Evolutionary conservation across 2,888 invertebrate species (phyloP).

Genomic region (Diaprepes abbreviatus): DNA sequence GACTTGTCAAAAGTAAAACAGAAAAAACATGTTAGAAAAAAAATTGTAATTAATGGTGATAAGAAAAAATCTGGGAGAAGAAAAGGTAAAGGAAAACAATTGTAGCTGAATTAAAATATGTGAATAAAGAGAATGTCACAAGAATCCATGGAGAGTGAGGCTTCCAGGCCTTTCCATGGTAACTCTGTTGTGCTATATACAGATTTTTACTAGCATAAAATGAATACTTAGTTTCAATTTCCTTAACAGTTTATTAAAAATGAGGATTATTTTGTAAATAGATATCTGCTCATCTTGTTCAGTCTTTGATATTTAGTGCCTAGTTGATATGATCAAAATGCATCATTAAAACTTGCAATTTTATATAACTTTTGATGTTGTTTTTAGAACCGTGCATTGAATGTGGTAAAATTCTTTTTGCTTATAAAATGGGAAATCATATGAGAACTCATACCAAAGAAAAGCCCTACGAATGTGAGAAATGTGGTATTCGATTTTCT

Average conservation of each 20-base stretch:
- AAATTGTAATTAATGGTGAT: neutral
- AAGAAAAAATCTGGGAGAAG: neutral
- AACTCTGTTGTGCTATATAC: too few species aligned
- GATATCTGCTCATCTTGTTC: too few species aligned
- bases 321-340: too few species aligned
- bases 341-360: too few species aligned
- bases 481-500: conserved; percentile 31
- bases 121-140: neutral
- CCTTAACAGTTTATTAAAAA: too few species aligned
- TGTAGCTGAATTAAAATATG: neutral
- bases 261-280: too few species aligned
- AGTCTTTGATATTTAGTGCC: too few species aligned
- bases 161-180: too few species aligned
- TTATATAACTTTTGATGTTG: neutral
- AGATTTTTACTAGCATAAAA: too few species aligned
- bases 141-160: too few species aligned
- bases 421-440: conserved; percentile 29
- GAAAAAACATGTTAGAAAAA: conserved; percentile 5
- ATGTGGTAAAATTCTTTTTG: conserved; percentile 32
- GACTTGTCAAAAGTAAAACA: neutral
- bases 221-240: too few species aligned
- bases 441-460: conserved; percentile 44
- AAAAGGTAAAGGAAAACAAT: neutral
- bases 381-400: conserved; percentile 24
- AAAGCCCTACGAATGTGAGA: conserved; percentile 35